Percentiles rank a stretch among this genome's conserved stretches.
Conservation (phyloP, 2,888 invertebrate genomes). For the Mimachlamys varia region DNA sequence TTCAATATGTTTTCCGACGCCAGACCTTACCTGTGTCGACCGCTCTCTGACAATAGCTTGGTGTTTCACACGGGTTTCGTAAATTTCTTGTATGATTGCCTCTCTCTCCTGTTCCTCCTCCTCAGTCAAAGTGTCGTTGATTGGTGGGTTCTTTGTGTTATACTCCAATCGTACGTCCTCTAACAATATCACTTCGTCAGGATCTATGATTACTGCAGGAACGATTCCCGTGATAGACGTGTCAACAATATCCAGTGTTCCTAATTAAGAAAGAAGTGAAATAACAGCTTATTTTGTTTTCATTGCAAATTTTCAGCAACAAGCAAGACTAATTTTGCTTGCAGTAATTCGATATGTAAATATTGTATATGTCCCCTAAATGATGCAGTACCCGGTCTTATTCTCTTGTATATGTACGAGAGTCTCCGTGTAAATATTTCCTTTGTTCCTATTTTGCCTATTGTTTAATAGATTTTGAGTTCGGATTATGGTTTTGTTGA, state of each 20-base stretch:
- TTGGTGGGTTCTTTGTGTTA: not conserved
- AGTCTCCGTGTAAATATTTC: too few relatives aligned
- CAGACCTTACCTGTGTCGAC: not conserved
- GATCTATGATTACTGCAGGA: not conserved
- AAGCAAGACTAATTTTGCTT: too few relatives aligned
- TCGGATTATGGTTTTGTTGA: too few relatives aligned
- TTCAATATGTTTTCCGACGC: too few relatives aligned
- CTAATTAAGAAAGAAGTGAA: not conserved
- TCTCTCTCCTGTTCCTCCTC: not conserved
- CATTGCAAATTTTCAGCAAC: too few relatives aligned
- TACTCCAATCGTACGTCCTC: conserved; percentile 20
- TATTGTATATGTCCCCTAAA: too few relatives aligned
- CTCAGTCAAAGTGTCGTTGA: not conserved
- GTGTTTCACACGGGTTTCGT: not conserved
- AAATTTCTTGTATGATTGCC: not conserved
- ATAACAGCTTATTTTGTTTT: not conserved
- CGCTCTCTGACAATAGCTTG: not conserved
- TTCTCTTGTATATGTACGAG: too few relatives aligned
- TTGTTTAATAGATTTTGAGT: too few relatives aligned
- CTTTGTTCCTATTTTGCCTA: too few relatives aligned
- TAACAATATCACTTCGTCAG: not conserved
- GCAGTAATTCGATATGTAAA: too few relatives aligned
- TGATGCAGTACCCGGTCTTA: too few relatives aligned
- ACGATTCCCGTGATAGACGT: not conserved
- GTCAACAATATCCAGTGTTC: not conserved